A percentile compares a stretch with the other conserved stretches of the same genome.
Conservation (phyloP, 2,113 vertebrate genomes). For the Megatriorchis doriae region DNA sequence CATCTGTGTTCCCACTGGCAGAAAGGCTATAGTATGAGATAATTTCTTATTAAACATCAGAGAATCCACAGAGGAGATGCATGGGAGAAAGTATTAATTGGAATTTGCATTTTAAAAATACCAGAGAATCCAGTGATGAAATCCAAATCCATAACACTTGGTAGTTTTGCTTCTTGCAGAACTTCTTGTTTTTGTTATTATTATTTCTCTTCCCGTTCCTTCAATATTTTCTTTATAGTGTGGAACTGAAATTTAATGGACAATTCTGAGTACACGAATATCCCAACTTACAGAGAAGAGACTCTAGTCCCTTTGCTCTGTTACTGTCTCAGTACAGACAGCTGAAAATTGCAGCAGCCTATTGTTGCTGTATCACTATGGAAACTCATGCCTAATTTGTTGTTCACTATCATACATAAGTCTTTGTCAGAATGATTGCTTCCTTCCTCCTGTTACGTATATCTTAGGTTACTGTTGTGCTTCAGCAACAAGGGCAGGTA, state of each 20-base stretch:
- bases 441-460: neutral
- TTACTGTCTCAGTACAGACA: conserved; percentile 1
- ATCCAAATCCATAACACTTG: conserved; percentile 15
- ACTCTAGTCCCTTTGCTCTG: neutral
- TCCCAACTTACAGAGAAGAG: neutral
- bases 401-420: neutral
- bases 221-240: neutral
- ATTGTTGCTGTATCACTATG: conserved; percentile 52
- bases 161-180: neutral
- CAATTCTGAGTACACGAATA: neutral
- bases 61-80: conserved; percentile 3
- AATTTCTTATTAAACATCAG: conserved; percentile 26
- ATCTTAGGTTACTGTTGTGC: neutral
- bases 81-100: neutral
- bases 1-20: neutral
- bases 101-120: conserved; percentile 25
- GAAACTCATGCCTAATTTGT: conserved; percentile 53
- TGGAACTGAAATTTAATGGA: neutral
- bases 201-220: neutral
- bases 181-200: neutral
- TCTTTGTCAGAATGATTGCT: conserved; percentile 42
- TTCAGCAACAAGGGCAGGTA: neutral
- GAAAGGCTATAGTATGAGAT: neutral
- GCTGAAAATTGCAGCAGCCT: conserved; percentile 44
- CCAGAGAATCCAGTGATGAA: neutral